These are phyloP conservation scores for Lepidocolaptes lacrymiger DNA, from an alignment of 2,797 vertebrate genomes.

Conservation along the genomic window DNA sequence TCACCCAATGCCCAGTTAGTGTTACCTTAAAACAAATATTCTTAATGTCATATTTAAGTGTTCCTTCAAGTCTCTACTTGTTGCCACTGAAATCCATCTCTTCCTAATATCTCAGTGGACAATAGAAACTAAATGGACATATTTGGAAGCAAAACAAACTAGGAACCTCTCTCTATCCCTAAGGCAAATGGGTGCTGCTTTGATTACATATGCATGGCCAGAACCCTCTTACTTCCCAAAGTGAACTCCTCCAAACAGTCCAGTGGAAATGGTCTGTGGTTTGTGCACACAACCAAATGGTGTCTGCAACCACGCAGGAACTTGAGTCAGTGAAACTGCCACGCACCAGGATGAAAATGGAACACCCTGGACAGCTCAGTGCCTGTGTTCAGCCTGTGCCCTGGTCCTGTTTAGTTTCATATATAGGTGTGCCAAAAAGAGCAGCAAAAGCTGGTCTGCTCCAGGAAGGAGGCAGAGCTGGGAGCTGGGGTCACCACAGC, in stretches of 20 bases:
- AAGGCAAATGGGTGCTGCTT: not conserved
- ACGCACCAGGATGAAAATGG: not conserved
- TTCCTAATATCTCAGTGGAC: not conserved
- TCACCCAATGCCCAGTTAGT: not conserved
- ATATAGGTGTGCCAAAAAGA: accelerated
- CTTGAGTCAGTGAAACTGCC: not conserved
- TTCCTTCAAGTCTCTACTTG: not conserved
- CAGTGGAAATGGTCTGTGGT: accelerated
- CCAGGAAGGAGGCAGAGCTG: not conserved
- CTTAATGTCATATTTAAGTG: not conserved
- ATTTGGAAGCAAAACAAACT: not conserved
- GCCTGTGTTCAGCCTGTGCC: not conserved
- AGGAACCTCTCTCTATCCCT: not conserved
- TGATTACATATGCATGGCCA: not conserved
- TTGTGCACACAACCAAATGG: not conserved
- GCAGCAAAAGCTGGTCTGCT: not conserved
- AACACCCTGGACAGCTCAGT: not conserved
- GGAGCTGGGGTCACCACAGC: not conserved
- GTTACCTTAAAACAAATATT: not conserved
- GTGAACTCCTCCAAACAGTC: accelerated
- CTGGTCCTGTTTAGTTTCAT: not conserved
- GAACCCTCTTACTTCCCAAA: not conserved
- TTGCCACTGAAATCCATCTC: not conserved
- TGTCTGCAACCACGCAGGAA: not conserved
- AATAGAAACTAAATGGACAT: not conserved